Base-by-base conservation (phyloP, 2,113 vertebrate genomes). In the Circaetus gallicus region DNA sequence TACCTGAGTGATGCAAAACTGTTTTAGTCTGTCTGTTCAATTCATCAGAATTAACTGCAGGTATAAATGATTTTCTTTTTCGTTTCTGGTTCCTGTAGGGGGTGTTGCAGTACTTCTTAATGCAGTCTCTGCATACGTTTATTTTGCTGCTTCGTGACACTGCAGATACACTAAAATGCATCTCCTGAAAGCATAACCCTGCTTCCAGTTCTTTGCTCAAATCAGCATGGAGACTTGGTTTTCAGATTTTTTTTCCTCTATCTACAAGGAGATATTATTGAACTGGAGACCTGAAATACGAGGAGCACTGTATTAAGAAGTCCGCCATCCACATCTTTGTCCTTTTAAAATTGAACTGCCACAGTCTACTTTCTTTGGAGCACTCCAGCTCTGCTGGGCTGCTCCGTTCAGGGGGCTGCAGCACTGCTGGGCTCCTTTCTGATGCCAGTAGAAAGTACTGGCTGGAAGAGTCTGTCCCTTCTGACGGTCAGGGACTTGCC, bases 61-160 rank as follows among this genome's bases (percentile, higher is more conserved):
- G 14, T 58, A 9, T 38, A 58, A 79, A 42, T 72, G 49, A 45
- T 32, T 93, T 91, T 58, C 7, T 69, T 89, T 71, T 89, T 49
- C 0, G 50, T 76, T 95, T 89, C n/a, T 89, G 8, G 8, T 67
- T 91, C 97, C 95, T 96, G 86, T 65, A 97, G 95, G 95, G 77
- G 95, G 91, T 95, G 93, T 93, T 82, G 53, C 94, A 95, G 83
- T 63, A 71, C 69, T 94, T 95, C 38, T 86, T 65, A 79, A 29
- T 66, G 34, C 13, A 42, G 9, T 49, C 43, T 61, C 22, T 89
- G 40, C 16, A 7, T 69, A 34, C 69, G 42, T 38, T 65, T 89
- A 70, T 87, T 87, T 91, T 93, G 20, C 55, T 82, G 21, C 59
- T 70, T 92, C 29, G 19, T 45, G 82, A 92, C 92, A 82, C 34